Conservation (phyloP, 2,113 vertebrate genomes). For the Strix aluco region DNA sequence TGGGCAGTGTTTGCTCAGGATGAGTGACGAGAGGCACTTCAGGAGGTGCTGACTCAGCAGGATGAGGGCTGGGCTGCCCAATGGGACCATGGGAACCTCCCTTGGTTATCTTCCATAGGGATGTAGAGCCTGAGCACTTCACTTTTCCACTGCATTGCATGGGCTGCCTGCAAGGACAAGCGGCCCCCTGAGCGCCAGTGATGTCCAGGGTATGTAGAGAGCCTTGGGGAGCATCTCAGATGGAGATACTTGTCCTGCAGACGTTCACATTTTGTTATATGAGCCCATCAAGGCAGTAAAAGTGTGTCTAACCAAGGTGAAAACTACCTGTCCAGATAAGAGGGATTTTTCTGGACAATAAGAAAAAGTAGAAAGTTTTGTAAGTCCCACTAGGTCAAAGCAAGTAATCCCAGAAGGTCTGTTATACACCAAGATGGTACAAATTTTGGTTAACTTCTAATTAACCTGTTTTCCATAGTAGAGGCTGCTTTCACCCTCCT, state of each 20-base stretch:
- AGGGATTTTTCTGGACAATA: background rate
- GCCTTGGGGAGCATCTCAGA: background rate
- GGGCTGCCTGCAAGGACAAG: background rate
- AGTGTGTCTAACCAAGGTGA: background rate
- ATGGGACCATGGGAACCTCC: too few relatives aligned
- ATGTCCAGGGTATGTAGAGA: rapidly evolving
- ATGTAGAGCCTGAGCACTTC: background rate
- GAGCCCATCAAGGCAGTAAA: background rate
- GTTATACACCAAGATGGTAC: background rate
- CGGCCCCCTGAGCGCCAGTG: rapidly evolving
- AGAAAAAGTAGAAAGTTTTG: background rate
- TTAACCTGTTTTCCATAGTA: background rate
- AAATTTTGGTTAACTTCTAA: background rate
- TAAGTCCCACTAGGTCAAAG: background rate
- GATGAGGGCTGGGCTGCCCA: background rate
- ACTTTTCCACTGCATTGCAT: rapidly evolving
- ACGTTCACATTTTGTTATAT: rapidly evolving
- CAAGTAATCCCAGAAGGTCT: background rate
- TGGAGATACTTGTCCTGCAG: background rate
- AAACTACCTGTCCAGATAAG: background rate
- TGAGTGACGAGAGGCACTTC: background rate
- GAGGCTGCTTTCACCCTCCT: background rate
- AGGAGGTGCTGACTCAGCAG: background rate
- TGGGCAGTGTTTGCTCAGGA: rapidly evolving
- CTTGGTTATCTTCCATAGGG: background rate